Base-by-base conservation (phyloP, 2,888 invertebrate species). In the Sinodicranocentrus sp. region DNA sequence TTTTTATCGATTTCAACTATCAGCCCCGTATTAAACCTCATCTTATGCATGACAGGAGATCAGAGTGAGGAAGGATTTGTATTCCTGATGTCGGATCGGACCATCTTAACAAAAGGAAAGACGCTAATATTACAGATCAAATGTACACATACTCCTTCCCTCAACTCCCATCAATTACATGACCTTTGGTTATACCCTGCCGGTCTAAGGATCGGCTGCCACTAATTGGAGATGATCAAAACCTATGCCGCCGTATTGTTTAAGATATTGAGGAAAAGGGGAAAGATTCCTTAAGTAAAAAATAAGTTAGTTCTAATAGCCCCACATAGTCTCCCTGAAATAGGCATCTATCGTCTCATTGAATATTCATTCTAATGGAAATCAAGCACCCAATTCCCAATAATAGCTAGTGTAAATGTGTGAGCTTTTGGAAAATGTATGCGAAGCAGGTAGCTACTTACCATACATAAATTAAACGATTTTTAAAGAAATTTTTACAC, bases 211-310 rank as follows among this genome's bases (percentile, higher is more conserved):
- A 61, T 78, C 61, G 78, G 70, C 44, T 78, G 78, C 78, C 70
- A 63, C 70, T 78, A 78, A 78, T 78, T 78, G 59, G 23, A 21
- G 48, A 78, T 78, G 70, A 78, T 78, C 78, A 78, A 78, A 78
- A 71, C 59, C 70, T 61, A 25, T 44, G 68, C 68, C 67, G 68
- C 77, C 68, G 57, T 28, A 23, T 5, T 3, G n/a, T 2, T 57
- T 21, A 8, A 57, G 23, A 5, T 6, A 57, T 39, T 39, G 48
- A 13, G 28, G 28, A 6, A 13, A 23, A 33, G 10, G 19, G 33
- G n/a, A 33, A 39, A 28, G 10, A 33, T 44, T 43, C 67, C 2
- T 48, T 48, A 15, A 48, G n/a, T 48, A 48, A 5, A 48, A 13
- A n/a, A 48, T 48, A 6, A n/a, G 48, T 2, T n/a, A n/a, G 10